Evolutionary conservation across 2,113 vertebrate species (phyloP).

Genomic region (Apteryx mantelli): DNA sequence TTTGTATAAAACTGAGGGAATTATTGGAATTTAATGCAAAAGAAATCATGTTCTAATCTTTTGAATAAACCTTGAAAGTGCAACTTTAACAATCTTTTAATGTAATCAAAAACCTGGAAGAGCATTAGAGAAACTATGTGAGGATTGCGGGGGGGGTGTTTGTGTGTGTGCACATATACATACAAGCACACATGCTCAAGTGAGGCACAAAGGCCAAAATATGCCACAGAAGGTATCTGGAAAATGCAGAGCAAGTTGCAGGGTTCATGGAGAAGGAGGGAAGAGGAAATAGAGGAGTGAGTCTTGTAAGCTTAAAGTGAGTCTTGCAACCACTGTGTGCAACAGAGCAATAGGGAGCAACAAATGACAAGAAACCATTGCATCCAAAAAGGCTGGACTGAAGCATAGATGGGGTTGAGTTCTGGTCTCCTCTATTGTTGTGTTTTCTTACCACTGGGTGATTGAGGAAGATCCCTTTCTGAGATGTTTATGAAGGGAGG

Average conservation of each 20-base stretch:
- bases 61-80: not conserved
- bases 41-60: not conserved
- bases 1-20: not conserved
- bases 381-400: not conserved
- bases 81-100: not conserved
- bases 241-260: not conserved
- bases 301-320: not conserved
- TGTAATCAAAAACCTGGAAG: not conserved
- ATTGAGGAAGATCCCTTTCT: not conserved
- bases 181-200: not conserved
- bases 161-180: rapidly evolving
- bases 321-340: not conserved
- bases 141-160: too few relatives aligned
- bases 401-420: not conserved
- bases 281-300: not conserved
- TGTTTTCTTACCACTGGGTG: not conserved
- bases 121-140: not conserved
- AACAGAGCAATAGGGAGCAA: not conserved
- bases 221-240: not conserved
- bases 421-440: not conserved
- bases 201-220: not conserved
- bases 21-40: not conserved
- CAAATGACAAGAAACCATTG: not conserved
- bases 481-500: not conserved
- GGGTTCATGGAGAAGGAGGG: not conserved